Evolutionary conservation across 2,113 vertebrate genomes (phyloP), one percentile per base, ranked within the genome.

Genomic region (Cinclus mexicanus): DNA sequence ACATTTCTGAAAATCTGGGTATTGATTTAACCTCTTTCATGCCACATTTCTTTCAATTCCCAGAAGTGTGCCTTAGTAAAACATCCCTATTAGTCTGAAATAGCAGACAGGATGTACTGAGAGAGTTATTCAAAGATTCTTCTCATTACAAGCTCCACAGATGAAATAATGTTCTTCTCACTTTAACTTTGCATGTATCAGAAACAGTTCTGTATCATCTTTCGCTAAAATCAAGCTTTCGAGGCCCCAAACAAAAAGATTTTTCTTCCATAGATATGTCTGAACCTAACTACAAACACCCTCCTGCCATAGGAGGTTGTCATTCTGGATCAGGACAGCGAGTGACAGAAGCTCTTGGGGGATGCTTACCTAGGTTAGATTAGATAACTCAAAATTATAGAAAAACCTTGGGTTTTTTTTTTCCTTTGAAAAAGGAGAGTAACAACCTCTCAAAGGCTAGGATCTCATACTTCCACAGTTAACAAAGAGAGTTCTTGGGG

Each of bases 311-410:
- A 74, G 84, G 96, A 95, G 94, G 94, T 6, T 72, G 95, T 90
- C 97, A 91, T 67, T 90, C 50, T 56, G 37, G 26, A 21, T 84
- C 92, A 81, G 71, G 72, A 91, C 83, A 80, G 91, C 93, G 94
- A 97, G 92, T 96, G 97, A 96, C 95, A 98, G 93, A 87, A 96
- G 90, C 41, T 49, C 75, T 24, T 33, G 10, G 23, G 49, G 37
- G 60, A 41, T 46, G 47, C 8, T 61, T 17, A 52, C 21, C 31
- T 68, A 50, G 10, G 4, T 52, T 23, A 52, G 9, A 1, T 5
- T 39, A 60, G 68, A 5, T 14, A 37, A 68, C 17, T 49, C 25
- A 49, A 52, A 52, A 56, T 19, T 19, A 57, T 11, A 55, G 21
- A 77, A 81, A 78, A 55, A 3, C 5, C 7, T 10, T 2, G 4